Percentiles rank a stretch among this genome's conserved stretches.
phyloP scores from a whole-genome alignment of 2,797 vertebrate genomes.

The Schizopygopsis pylzovi region DNA sequence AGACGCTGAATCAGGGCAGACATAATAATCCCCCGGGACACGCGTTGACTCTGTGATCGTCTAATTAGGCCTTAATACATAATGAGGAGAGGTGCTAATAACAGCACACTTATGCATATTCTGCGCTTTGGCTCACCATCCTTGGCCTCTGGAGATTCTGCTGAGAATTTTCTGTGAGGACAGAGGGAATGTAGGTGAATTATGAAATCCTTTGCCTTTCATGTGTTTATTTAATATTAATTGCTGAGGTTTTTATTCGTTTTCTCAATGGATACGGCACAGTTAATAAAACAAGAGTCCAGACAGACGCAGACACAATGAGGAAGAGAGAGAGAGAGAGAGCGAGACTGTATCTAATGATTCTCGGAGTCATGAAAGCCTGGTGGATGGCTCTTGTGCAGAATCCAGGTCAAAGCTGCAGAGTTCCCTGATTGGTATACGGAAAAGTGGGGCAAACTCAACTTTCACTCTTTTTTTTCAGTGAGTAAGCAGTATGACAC shows the following conservation, averaged over 20 bases:
- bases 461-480: slow-evolving; percentile 37
- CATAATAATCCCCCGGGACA: slow-evolving; percentile 18
- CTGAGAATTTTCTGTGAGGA: slow-evolving; percentile 25
- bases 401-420: slow-evolving; percentile 59
- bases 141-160: slow-evolving; percentile 41
- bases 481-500: slow-evolving; percentile 56
- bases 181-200: slow-evolving; percentile 54
- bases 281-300: slow-evolving; percentile 49
- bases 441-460: slow-evolving; percentile 57
- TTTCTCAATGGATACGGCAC: slow-evolving; percentile 25
- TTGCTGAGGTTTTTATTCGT: slow-evolving; percentile 35
- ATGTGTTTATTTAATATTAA: slow-evolving; percentile 67
- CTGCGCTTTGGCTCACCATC: slow-evolving; percentile 50
- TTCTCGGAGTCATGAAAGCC: slow-evolving; percentile 37
- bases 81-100: slow-evolving; percentile 42
- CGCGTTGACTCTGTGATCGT: slow-evolving; percentile 4
- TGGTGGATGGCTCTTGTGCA: slow-evolving; percentile 24
- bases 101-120: slow-evolving; percentile 47
- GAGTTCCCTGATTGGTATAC: slow-evolving; percentile 50
- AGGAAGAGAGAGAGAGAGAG: slow-evolving; percentile 24
- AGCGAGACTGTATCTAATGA: slow-evolving; percentile 25
- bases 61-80: slow-evolving; percentile 45
- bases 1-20: slow-evolving; percentile 29
- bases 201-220: slow-evolving; percentile 61
- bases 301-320: slow-evolving; percentile 20